Base-by-base conservation (phyloP, 2,888 invertebrate species). In the Lathronympha strigana region DNA sequence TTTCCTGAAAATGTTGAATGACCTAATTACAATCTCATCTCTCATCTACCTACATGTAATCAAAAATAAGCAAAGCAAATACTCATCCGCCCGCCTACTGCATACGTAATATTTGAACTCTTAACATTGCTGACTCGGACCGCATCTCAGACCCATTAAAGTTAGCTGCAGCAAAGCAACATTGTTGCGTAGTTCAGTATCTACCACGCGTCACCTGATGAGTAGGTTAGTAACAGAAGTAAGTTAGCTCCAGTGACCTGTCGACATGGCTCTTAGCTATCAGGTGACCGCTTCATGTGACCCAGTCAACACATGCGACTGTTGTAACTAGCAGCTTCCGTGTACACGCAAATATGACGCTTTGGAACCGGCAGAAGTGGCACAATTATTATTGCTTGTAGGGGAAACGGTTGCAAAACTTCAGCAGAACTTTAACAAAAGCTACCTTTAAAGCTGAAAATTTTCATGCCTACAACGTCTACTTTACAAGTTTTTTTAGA, bases 291-390 rank as follows among this genome's bases (percentile, higher is more conserved):
- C 28, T 31, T 57, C 31, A 43, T 57, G 31, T 57, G 45, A 57
- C 57, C 43, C 31, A 55, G 43, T 31, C 31, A 8, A 45, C 19
- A 57, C 57, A 13, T 13, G n/a, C 54, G 23, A 25, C 23, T 23
- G 54, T 25, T 11, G n/a, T n/a, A 57, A 57, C 31, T 57, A 57
- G 43, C 31, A 19, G 31, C 57, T 57, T 57, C 57, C 57, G 57
- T 21, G 43, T 45, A 28, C 28, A 6, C 19, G 28, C 19, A 43
- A 45, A 28, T 31, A 45, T 45, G 3, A 5, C 6, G 19, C 25
- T 8, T 15, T 6, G 17, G 43, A 55, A 55, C 4, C 19, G 9
- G 11, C 15, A 57, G 57, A 45, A 31, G 1, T n/a, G 43, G 9
- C 43, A 5, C 8, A 4, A 8, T 36, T 2, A 13, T 6, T n/a